Evolutionary conservation across 2,797 vertebrate species (phyloP).

Genomic region (Acanthopagrus latus): DNA sequence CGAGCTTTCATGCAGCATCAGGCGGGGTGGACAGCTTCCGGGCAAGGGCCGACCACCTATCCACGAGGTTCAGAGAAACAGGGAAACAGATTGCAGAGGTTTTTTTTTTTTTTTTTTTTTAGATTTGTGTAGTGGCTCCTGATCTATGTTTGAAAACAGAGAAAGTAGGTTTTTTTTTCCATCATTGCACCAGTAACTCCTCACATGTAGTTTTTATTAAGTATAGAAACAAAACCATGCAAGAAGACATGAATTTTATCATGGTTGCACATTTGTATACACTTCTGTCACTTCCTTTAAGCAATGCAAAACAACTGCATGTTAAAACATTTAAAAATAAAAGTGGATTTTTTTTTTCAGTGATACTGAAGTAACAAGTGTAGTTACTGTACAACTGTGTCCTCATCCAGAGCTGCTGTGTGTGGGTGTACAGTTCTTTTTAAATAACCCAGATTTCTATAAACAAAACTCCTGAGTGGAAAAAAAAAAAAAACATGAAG

Average conservation of each 20-base stretch:
- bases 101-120: conserved; percentile 24
- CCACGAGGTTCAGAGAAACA: conserved; percentile 39
- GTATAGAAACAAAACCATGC: background rate
- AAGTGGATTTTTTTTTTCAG: background rate
- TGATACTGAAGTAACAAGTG: background rate
- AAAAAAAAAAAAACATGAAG: too few relatives aligned
- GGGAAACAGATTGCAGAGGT: conserved; percentile 18
- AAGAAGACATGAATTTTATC: background rate
- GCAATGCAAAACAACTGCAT: too few relatives aligned
- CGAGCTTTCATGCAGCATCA: conserved; percentile 71
- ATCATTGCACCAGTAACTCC: background rate
- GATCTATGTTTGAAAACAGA: background rate
- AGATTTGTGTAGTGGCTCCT: background rate
- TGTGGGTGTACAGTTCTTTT: background rate
- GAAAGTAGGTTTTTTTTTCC: background rate
- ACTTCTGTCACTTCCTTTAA: background rate
- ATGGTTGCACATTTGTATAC: background rate
- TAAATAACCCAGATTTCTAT: background rate
- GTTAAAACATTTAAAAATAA: too few relatives aligned
- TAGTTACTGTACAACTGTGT: background rate
- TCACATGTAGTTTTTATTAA: background rate
- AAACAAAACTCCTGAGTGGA: background rate
- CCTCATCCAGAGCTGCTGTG: background rate
- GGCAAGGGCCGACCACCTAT: conserved; percentile 50
- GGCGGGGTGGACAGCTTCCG: conserved; percentile 55